phyloP scores from a whole-genome alignment of 2,888 invertebrate genomes.

The Mythimna ferrago region DNA sequence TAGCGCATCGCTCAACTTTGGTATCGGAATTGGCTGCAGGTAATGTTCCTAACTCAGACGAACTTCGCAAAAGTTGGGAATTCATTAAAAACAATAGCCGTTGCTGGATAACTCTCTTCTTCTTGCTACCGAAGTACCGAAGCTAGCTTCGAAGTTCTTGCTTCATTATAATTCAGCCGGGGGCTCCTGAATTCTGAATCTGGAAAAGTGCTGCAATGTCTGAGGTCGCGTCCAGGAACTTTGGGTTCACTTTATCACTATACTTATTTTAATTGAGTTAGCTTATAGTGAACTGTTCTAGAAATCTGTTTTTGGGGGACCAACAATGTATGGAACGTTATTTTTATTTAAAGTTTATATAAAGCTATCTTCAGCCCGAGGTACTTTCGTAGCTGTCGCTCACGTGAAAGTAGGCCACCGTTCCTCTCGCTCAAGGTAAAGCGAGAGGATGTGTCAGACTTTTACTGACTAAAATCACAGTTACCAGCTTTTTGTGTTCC shows the following conservation, averaged over 20 bases:
- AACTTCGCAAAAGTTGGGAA: conserved; percentile 73
- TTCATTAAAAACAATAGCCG: conserved; percentile 82
- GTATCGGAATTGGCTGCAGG: conserved; percentile 75
- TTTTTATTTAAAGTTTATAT: background rate
- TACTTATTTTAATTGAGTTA: conserved; percentile 26
- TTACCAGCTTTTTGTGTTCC: no score
- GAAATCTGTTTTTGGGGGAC: background rate
- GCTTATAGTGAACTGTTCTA: conserved; percentile 17
- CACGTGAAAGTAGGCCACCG: no score
- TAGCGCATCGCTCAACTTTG: conserved; percentile 56
- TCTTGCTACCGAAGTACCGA: conserved; percentile 49
- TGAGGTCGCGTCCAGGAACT: conserved; percentile 43
- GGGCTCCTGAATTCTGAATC: conserved; percentile 68
- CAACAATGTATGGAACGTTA: background rate
- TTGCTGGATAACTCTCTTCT: conserved; percentile 73
- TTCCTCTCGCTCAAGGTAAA: no score
- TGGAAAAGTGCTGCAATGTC: conserved; percentile 59
- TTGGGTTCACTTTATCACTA: conserved; percentile 33
- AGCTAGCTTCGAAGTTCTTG: conserved; percentile 66
- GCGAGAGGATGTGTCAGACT: no score
- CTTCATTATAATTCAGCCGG: conserved; percentile 81
- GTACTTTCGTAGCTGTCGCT: no score
- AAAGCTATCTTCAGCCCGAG: no score
- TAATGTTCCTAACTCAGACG: conserved; percentile 69
- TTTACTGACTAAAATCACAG: no score